Conservation (phyloP, 1,140 invertebrate species). For the Brachionus rubens region DNA sequence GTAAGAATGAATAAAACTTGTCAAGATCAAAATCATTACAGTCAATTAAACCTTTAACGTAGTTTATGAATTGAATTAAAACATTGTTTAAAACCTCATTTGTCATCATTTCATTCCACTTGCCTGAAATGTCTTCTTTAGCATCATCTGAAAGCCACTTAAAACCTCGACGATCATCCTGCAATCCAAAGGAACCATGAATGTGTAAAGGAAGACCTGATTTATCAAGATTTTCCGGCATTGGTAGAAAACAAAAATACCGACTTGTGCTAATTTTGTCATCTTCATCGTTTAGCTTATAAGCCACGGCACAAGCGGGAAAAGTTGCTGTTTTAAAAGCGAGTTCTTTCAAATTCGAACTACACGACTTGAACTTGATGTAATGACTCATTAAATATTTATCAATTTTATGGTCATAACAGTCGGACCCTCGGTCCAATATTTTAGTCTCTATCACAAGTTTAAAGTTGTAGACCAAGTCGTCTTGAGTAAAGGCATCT, state of each 20-base stretch:
- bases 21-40: conserved; percentile 3
- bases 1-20: not conserved
- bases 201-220: conserved; percentile 48
- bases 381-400: conserved; percentile 5
- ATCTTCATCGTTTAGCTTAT: not conserved
- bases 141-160: conserved; percentile 50
- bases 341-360: not conserved
- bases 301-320: conserved; percentile 31
- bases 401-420: not conserved
- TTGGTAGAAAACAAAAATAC: conserved; percentile 48
- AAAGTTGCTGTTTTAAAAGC: not conserved
- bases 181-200: conserved; percentile 49
- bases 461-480: not conserved
- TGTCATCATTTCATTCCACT: conserved; percentile 47
- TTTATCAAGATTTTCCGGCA: conserved; percentile 47
- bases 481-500: not conserved
- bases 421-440: not conserved
- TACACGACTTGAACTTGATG: conserved; percentile 30
- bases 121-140: not conserved
- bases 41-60: conserved; percentile 35
- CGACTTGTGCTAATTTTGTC: conserved; percentile 29
- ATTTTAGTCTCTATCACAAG: not conserved
- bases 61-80: conserved; percentile 45
- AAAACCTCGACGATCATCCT: conserved; percentile 49
- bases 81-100: conserved; percentile 44